Conservation (phyloP, 2,113 vertebrate species). For the Forbesichthys papilliferus region DNA sequence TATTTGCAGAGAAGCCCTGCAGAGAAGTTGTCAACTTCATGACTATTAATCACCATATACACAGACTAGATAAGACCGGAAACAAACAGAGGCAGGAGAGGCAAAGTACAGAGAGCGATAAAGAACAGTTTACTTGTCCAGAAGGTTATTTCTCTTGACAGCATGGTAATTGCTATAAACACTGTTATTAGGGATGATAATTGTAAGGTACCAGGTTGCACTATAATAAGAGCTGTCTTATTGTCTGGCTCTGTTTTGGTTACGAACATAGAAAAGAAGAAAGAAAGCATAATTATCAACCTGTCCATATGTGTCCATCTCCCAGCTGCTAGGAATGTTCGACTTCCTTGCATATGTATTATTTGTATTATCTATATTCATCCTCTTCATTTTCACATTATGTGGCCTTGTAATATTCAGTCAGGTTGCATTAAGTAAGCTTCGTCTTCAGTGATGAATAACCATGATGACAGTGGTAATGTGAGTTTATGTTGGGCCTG, state of each 20-base stretch:
- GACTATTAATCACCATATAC: not conserved
- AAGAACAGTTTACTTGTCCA: too few relatives aligned
- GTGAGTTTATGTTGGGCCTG: conserved; percentile 47
- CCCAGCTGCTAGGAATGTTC: not conserved
- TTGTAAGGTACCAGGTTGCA: conserved; percentile 18
- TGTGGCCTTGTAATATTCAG: conserved; percentile 20
- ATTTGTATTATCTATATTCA: not conserved
- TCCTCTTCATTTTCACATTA: not conserved
- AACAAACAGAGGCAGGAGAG: conserved; percentile 13
- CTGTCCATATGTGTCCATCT: not conserved
- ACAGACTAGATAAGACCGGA: not conserved
- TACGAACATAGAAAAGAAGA: conserved; percentile 8
- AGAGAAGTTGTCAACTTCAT: not conserved
- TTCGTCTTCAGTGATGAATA: conserved; percentile 41
- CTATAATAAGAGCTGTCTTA: not conserved
- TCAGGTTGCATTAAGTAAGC: conserved; percentile 13
- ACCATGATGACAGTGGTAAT: conserved; percentile 56
- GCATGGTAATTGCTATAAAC: conserved; percentile 14
- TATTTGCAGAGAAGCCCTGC: too few relatives aligned
- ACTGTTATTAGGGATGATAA: conserved; percentile 35
- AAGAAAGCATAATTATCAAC: not conserved
- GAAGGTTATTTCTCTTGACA: conserved; percentile 49
- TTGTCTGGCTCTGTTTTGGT: too few relatives aligned
- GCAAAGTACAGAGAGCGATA: not conserved
- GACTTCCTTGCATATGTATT: not conserved